Percentiles rank a stretch among this genome's conserved stretches.
phyloP scores from a whole-genome alignment of 2,113 vertebrate species.

The Oncorhynchus masou region DNA sequence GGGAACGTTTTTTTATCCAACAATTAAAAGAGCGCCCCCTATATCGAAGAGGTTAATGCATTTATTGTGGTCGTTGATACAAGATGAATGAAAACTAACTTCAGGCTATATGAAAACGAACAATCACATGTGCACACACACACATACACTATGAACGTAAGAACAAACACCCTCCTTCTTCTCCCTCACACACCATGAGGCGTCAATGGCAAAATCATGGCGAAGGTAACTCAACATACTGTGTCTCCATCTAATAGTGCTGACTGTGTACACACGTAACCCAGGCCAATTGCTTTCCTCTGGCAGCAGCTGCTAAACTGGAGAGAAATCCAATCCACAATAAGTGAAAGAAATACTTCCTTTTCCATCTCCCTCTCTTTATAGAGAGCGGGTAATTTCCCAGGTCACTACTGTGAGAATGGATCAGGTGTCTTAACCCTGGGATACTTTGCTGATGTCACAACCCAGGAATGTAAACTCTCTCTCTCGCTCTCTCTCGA shows the following conservation, averaged over 20 bases:
- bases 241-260: not conserved
- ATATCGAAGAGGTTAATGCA: too few species aligned
- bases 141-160: too few species aligned
- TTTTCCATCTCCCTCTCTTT: conserved; percentile 19
- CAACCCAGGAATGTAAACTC: conserved; percentile 43
- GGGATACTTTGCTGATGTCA: conserved; percentile 56
- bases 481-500: not conserved
- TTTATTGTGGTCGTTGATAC: too few species aligned
- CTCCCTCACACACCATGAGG: too few species aligned
- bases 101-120: too few species aligned
- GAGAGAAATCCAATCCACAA: conserved; percentile 19
- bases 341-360: not conserved
- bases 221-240: not conserved
- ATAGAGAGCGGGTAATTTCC: conserved; percentile 34
- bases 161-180: too few species aligned
- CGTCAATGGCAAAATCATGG: not conserved
- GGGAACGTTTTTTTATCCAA: too few species aligned
- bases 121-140: too few species aligned
- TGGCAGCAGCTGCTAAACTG: conserved; percentile 9
- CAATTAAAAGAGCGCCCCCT: too few species aligned
- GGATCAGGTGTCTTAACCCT: conserved; percentile 39
- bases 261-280: conserved; percentile 4
- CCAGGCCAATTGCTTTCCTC: not conserved
- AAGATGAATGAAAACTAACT: too few species aligned
- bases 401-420: conserved; percentile 50